These are phyloP conservation scores for Fundulus diaphanus DNA, from an alignment of 2,797 vertebrate genomes.

Conservation along the genomic window DNA sequence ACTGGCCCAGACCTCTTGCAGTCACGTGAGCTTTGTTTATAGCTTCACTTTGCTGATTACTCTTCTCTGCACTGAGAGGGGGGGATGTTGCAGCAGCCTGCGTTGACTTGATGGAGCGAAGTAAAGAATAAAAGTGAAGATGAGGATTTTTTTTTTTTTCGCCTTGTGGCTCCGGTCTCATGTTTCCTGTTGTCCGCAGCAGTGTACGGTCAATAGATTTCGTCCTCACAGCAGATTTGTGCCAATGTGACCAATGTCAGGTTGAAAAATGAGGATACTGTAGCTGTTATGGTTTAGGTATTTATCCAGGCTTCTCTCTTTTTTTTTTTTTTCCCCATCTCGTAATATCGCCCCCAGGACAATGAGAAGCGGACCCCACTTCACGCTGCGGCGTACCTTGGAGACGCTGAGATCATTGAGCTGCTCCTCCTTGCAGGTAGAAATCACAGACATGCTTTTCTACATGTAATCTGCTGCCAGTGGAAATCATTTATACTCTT, in stretches of 20 bases:
- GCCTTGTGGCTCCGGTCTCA: constrained; percentile 30
- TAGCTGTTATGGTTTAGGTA: neutral
- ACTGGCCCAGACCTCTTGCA: constrained; percentile 30
- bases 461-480: neutral
- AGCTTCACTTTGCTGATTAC: constrained; percentile 67
- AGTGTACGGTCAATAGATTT: constrained; percentile 49
- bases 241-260: neutral
- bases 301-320: neutral
- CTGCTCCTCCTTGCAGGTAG: constrained; percentile 98
- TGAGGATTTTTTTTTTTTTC: constrained; percentile 28
- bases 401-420: constrained; percentile 97
- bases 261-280: neutral
- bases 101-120: constrained; percentile 43
- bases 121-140: constrained; percentile 37
- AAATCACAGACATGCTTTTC: constrained; percentile 1
- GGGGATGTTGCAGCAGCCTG: constrained; percentile 18
- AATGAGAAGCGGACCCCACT: constrained; percentile 96
- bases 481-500: neutral
- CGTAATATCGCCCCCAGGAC: constrained; percentile 82
- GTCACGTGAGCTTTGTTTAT: constrained; percentile 73
- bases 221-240: constrained; percentile 4
- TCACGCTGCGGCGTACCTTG: constrained; percentile 96
- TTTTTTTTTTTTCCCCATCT: too few relatives aligned
- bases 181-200: constrained; percentile 48
- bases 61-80: constrained; percentile 41